A percentile compares a stretch with the other conserved stretches of the same genome.
Conservation (phyloP, 2,888 invertebrate species). For the Gymnocheta viridis region DNA sequence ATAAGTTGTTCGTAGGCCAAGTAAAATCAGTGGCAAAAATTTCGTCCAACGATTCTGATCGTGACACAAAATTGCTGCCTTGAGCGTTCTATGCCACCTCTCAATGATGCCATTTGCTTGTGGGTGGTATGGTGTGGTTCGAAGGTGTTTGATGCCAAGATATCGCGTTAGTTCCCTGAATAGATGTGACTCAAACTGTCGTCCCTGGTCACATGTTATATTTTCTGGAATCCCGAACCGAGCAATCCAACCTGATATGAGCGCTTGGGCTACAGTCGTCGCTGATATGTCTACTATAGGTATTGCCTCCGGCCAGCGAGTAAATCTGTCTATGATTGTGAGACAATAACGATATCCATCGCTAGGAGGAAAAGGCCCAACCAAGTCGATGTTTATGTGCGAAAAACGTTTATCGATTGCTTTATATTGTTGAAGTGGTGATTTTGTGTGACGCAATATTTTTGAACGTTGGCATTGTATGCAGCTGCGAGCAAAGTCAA, state of each 20-base stretch:
- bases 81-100: conserved; percentile 13
- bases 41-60: too few relatives aligned
- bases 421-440: too few relatives aligned
- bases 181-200: conserved; percentile 56
- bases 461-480: too few relatives aligned
- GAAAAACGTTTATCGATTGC: too few relatives aligned
- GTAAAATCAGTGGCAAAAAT: too few relatives aligned
- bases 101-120: conserved; percentile 56
- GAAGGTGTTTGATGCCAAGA: conserved; percentile 32
- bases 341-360: conserved; percentile 37
- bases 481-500: not conserved
- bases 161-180: conserved; percentile 52
- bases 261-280: conserved; percentile 47
- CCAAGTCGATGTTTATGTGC: too few relatives aligned
- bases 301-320: conserved; percentile 53
- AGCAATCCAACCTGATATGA: conserved; percentile 44
- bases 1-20: too few relatives aligned
- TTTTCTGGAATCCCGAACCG: conserved; percentile 44
- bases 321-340: conserved; percentile 56
- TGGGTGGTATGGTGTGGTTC: conserved; percentile 49
- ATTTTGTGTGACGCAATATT: too few relatives aligned
- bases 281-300: conserved; percentile 49
- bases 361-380: too few relatives aligned
- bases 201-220: conserved; percentile 51
- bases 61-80: too few relatives aligned